phyloP scores from a whole-genome alignment of 2,797 vertebrate species.

The Sus cebifrons region DNA sequence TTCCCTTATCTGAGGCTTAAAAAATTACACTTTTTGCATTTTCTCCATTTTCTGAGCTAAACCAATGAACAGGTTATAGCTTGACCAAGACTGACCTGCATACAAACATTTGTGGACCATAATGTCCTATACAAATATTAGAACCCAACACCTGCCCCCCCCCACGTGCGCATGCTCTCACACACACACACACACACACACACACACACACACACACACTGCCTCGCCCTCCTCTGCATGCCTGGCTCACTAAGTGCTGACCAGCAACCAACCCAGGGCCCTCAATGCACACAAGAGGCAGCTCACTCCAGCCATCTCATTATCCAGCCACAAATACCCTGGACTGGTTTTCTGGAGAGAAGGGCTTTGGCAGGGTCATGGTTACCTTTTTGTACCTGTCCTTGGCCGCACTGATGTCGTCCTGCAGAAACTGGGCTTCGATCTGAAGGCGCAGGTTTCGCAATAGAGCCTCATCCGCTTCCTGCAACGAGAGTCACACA shows the following conservation, averaged over 20 bases:
- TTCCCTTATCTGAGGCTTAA: neutral
- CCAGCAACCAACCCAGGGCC: neutral
- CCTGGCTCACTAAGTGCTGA: neutral
- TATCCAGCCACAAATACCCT: neutral
- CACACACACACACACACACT: neutral
- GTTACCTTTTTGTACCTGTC: constrained; percentile 97
- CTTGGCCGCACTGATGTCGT: constrained; percentile 96
- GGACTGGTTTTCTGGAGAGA: neutral
- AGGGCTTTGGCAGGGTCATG: neutral
- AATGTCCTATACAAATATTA: neutral
- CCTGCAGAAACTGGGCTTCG: constrained; percentile 97
- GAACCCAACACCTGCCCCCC: neutral
- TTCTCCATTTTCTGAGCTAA: constrained; percentile 52
- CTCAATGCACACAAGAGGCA: neutral
- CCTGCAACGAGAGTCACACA: constrained; percentile 89
- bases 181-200: neutral
- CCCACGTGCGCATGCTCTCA: too few species aligned
- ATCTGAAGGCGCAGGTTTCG: constrained; percentile 96
- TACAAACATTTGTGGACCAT: neutral
- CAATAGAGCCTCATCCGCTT: constrained; percentile 95
- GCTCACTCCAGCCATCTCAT: neutral
- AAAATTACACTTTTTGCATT: neutral
- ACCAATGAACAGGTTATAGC: neutral
- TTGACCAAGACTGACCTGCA: neutral
- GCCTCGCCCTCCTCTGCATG: rapidly evolving